Evolutionary conservation across 2,888 invertebrate genomes (phyloP).

Genomic region (Protodeltote pygarga): DNA sequence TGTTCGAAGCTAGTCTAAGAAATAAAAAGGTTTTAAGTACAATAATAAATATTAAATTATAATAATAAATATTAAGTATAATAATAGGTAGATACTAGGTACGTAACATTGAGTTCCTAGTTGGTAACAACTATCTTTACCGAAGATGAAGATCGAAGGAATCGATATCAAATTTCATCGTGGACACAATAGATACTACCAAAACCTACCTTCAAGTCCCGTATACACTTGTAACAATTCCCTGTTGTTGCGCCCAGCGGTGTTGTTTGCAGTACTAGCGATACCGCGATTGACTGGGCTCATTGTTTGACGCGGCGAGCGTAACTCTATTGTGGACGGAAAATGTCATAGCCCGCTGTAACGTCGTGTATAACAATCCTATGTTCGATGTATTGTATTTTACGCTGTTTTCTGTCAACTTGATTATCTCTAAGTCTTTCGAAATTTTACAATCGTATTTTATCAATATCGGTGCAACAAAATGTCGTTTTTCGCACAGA

Average conservation of each 20-base stretch:
- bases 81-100: too few relatives aligned
- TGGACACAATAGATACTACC: conserved; percentile 51
- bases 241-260: conserved; percentile 46
- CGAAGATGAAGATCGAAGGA: conserved; percentile 53
- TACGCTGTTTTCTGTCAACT: conserved; percentile 33
- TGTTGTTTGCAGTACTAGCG: conserved; percentile 64
- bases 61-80: too few relatives aligned
- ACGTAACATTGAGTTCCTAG: not conserved
- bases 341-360: conserved; percentile 60
- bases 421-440: conserved; percentile 3
- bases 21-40: too few relatives aligned
- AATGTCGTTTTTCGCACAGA: too few relatives aligned
- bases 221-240: conserved; percentile 58
- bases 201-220: conserved; percentile 54
- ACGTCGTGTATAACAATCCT: conserved; percentile 23
- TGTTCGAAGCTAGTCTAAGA: too few relatives aligned
- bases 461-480: too few relatives aligned
- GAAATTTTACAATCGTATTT: conserved; percentile 13
- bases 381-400: conserved; percentile 37
- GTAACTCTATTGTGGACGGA: conserved; percentile 63
- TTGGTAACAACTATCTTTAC: conserved; percentile 26
- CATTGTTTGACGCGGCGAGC: conserved; percentile 64
- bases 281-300: conserved; percentile 71
- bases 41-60: too few relatives aligned
- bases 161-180: conserved; percentile 54